Conservation (phyloP, 2,113 vertebrate species). For the Puffinus mauretanicus region DNA sequence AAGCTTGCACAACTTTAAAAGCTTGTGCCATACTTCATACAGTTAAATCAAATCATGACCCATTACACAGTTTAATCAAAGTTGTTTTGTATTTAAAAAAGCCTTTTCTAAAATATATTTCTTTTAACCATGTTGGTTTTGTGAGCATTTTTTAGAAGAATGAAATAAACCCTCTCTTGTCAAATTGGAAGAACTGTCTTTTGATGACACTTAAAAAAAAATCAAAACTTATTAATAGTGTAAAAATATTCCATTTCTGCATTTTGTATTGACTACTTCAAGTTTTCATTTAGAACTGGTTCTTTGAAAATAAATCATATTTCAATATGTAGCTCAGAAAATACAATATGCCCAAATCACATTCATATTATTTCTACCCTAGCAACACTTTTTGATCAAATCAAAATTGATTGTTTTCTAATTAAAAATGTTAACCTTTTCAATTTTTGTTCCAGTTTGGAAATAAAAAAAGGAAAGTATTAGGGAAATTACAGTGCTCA, state of each 20-base stretch:
- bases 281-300: not conserved
- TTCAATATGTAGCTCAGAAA: not conserved
- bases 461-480: not conserved
- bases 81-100: not conserved
- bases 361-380: not conserved
- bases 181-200: not conserved
- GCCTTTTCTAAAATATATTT: not conserved
- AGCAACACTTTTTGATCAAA: not conserved
- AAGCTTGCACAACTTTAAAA: not conserved
- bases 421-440: not conserved
- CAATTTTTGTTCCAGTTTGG: not conserved
- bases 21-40: not conserved
- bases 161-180: not conserved
- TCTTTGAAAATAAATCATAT: not conserved
- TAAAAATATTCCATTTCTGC: not conserved
- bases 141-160: not conserved
- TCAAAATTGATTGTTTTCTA: conserved; percentile 9
- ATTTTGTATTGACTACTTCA: not conserved
- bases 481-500: not conserved
- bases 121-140: not conserved
- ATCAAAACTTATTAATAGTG: not conserved
- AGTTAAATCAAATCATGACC: not conserved
- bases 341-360: not conserved
- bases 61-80: not conserved
- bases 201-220: not conserved